These are phyloP conservation scores for Helicoverpa assulta DNA, from an alignment of 2,888 invertebrate genomes.

Conservation along the genomic window DNA sequence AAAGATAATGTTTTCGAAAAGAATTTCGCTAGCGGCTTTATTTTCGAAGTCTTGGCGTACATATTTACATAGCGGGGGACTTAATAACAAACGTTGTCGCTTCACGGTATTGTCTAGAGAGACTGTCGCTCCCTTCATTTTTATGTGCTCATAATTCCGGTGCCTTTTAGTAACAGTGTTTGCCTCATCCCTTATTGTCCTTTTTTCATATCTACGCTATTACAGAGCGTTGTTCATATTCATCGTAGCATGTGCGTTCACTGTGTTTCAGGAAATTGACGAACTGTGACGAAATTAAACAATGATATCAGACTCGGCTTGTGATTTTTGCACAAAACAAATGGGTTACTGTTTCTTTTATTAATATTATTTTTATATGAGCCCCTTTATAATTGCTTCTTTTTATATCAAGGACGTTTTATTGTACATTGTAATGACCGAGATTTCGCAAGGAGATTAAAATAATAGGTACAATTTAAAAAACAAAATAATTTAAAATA, in stretches of 20 bases:
- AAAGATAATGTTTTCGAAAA: conserved; percentile 50
- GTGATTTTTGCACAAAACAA: conserved; percentile 23
- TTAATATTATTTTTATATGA: conserved; percentile 10
- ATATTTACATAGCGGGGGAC: conserved; percentile 67
- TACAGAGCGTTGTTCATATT: conserved; percentile 71
- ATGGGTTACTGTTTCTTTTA: conserved; percentile 15
- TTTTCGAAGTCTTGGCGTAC: conserved; percentile 60
- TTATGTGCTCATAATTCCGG: conserved; percentile 77
- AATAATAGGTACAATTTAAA: no score
- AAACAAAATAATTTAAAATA: no score
- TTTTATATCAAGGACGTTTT: neutral
- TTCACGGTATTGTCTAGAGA: conserved; percentile 70
- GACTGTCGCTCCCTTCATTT: conserved; percentile 68
- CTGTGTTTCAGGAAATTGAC: conserved; percentile 54
- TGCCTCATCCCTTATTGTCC: conserved; percentile 76
- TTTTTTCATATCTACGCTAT: conserved; percentile 79
- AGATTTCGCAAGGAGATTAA: neutral
- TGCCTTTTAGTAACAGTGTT: conserved; percentile 74
- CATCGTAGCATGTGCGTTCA: conserved; percentile 58
- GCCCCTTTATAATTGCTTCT: neutral
- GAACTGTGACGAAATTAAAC: conserved; percentile 49
- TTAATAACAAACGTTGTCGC: conserved; percentile 71
- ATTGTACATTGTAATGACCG: neutral
- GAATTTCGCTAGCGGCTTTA: conserved; percentile 53
- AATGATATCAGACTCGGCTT: conserved; percentile 33